Evolutionary conservation across 2,113 vertebrate genomes (phyloP).

Genomic region (Gasterosteus nipponicus): DNA sequence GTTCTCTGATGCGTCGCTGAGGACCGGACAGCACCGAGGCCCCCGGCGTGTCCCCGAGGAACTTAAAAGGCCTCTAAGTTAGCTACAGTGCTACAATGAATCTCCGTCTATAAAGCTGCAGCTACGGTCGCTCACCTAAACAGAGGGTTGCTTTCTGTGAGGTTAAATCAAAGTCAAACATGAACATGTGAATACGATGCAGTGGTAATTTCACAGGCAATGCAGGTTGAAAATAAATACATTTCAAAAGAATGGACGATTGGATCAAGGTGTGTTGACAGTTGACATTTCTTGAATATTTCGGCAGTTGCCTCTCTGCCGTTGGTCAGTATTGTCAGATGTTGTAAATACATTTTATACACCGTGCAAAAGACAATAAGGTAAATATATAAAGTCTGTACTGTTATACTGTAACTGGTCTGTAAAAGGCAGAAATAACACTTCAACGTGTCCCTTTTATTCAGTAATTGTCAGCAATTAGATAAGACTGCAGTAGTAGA

Average conservation of each 20-base stretch:
- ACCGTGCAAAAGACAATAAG: neutral
- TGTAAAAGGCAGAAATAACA: neutral
- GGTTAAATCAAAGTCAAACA: neutral
- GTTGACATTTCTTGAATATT: slow-evolving; percentile 1
- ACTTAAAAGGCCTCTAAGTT: slow-evolving; percentile 35
- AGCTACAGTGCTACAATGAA: slow-evolving; percentile 29
- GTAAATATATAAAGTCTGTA: too few species aligned
- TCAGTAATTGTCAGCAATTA: neutral
- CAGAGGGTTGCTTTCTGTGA: neutral
- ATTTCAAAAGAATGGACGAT: neutral
- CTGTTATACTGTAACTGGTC: neutral
- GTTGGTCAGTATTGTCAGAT: slow-evolving; percentile 5
- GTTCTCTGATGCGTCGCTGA: slow-evolving; percentile 40
- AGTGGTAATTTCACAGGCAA: neutral
- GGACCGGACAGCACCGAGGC: slow-evolving; percentile 21
- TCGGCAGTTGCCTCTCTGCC: slow-evolving; percentile 1
- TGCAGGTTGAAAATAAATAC: neutral
- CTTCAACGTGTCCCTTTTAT: neutral
- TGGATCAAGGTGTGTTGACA: neutral
- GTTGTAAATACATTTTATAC: slow-evolving; percentile 1
- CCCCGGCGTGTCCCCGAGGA: slow-evolving; percentile 17
- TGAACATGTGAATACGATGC: neutral
- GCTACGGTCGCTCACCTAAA: slow-evolving; percentile 2
- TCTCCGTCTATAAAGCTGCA: slow-evolving; percentile 42
- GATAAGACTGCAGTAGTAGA: neutral